Base-by-base conservation (phyloP, 2,113 vertebrate species). In the Ursus arctos region DNA sequence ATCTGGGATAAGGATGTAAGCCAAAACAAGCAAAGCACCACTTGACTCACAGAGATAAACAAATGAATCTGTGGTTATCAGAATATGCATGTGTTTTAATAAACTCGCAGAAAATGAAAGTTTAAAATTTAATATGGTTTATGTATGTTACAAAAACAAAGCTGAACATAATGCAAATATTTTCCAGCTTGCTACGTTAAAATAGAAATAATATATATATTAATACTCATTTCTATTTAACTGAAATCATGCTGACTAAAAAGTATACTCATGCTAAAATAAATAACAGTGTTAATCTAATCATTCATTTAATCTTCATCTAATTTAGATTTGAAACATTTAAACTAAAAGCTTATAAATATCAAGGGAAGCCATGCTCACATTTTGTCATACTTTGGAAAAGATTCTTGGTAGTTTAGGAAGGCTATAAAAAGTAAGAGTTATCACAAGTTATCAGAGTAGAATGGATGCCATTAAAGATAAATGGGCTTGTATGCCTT, bases 31-130 rank as follows among this genome's bases (percentile, higher is more conserved):
- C 77, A 51, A 91, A 95, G 76, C 89, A 49, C 1, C 85, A 95
- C 65, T 94, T 95, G 51, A 97, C 79, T 65, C 65, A 74, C 3
- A 97, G 71, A 95, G 94, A 98, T 86, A 97, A 98, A 95, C 77
- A 95, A 77, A 97, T 69, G 28, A 93, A 89, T 94, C 47, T 40
- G 19, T 61, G 59, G 47, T 96, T 91, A 93, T 86, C 92, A 94
- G 80, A 86, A 91, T 89, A 86, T 83, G 40, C 36, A 88, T 74
- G 26, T 69, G 61, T 18, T 77, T 95, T 84, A 95, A 96, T 87
- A 82, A 96, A 88, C 36, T 94, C 59, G 84, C 1, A 96, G 22
- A 94, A 69, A 97, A 97, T 80, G 9, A 97, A 94, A 84, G 3
- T 2, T 81, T 86, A 97, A 97, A 72, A 22, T 86, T 81, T 53